Evolutionary conservation across 2,797 vertebrate species (phyloP).

Genomic region (Lithobates pipiens): DNA sequence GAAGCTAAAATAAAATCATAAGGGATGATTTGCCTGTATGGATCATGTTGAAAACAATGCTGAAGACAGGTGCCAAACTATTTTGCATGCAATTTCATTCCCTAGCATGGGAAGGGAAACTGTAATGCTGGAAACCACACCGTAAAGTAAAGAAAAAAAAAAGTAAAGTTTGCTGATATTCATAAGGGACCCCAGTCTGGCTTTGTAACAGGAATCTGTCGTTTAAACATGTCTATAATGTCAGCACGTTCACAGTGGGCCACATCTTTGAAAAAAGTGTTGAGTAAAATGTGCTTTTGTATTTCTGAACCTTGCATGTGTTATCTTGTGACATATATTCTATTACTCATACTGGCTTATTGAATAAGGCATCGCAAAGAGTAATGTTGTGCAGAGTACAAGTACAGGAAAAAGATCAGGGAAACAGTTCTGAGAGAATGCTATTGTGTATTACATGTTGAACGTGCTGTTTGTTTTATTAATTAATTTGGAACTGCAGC

Average conservation of each 20-base stretch:
- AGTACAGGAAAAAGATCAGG: too few relatives aligned
- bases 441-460: too few relatives aligned
- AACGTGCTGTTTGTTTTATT: too few relatives aligned
- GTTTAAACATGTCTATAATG: conserved; percentile 30
- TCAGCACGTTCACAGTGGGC: conserved; percentile 23
- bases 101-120: conserved; percentile 53
- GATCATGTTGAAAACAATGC: conserved; percentile 49
- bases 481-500: too few relatives aligned
- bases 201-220: conserved; percentile 38
- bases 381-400: too few relatives aligned
- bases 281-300: conserved; percentile 40
- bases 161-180: conserved; percentile 17
- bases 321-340: conserved; percentile 29
- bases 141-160: conserved; percentile 16
- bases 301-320: conserved; percentile 30
- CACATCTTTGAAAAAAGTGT: conserved; percentile 27
- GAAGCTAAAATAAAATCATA: conserved; percentile 54
- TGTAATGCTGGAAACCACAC: conserved; percentile 47
- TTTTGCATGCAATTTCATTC: conserved; percentile 55
- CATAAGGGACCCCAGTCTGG: conserved; percentile 35
- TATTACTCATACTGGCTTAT: not conserved
- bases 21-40: conserved; percentile 27
- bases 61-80: conserved; percentile 54
- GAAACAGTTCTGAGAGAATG: too few relatives aligned
- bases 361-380: not conserved